Evolutionary conservation across 2,797 vertebrate genomes (phyloP).

Genomic region (Octomys mimax): DNA sequence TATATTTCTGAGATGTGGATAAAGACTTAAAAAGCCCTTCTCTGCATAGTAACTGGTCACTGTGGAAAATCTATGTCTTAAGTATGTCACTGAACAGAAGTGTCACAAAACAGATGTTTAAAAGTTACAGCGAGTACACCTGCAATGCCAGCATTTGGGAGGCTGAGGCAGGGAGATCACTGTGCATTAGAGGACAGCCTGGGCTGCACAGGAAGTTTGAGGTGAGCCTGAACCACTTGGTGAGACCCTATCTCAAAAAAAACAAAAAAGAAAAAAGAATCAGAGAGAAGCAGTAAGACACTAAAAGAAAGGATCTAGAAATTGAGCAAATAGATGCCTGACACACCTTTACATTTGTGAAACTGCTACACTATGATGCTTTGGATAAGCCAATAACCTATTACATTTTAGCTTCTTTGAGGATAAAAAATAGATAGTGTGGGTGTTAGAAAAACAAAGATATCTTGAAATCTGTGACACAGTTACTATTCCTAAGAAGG

Average conservation of each 20-base stretch:
- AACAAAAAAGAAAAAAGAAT: background rate
- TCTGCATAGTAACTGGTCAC: conserved; percentile 2
- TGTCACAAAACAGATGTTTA: conserved; percentile 46
- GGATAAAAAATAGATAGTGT: background rate
- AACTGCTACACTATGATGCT: background rate
- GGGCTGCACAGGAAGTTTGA: background rate
- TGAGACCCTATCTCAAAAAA: background rate
- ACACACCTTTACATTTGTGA: background rate
- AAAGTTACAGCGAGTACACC: background rate
- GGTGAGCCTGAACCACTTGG: background rate
- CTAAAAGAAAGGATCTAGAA: background rate
- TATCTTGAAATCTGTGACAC: background rate
- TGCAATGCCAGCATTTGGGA: background rate
- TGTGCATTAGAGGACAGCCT: background rate
- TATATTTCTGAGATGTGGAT: conserved; percentile 58
- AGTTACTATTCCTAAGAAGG: background rate
- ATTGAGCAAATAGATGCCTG: background rate
- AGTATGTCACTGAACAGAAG: background rate
- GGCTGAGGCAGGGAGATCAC: background rate
- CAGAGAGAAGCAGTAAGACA: conserved; percentile 13
- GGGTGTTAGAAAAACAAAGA: background rate
- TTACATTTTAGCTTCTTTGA: background rate
- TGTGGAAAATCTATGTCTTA: conserved; percentile 39
- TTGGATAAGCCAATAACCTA: background rate
- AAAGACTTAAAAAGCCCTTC: conserved; percentile 49